These are phyloP conservation scores for Trichoplusia ni DNA, from an alignment of 1,140 invertebrate genomes.

Conservation along the genomic window DNA sequence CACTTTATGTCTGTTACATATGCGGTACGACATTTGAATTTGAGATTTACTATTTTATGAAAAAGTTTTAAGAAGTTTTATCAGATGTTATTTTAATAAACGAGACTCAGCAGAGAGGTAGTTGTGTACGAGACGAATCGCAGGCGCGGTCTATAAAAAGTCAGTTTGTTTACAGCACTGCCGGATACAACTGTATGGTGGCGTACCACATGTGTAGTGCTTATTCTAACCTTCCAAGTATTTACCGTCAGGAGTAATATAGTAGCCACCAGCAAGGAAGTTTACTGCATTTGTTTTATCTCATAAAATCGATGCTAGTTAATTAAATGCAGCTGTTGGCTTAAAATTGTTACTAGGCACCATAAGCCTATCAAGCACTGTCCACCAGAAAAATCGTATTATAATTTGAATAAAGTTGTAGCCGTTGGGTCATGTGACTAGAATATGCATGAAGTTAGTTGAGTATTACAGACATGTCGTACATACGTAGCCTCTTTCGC, in stretches of 20 bases:
- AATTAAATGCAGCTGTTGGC: too few species aligned
- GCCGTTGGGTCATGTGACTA: constrained; percentile 32
- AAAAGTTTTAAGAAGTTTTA: too few species aligned
- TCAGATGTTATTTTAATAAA: constrained; percentile 31
- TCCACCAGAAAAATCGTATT: constrained; percentile 18
- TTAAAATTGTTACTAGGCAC: neutral
- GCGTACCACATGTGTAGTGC: constrained; percentile 62
- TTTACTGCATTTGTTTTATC: too few species aligned
- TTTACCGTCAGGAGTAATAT: neutral
- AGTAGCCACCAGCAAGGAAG: too few species aligned
- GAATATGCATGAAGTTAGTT: constrained; percentile 46
- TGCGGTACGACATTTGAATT: neutral
- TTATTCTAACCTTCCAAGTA: constrained; percentile 47
- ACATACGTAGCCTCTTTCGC: constrained; percentile 31
- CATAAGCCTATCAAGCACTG: neutral
- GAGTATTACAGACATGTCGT: constrained; percentile 42
- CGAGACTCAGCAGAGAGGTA: constrained; percentile 47
- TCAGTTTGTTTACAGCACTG: constrained; percentile 67
- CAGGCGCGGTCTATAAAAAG: constrained; percentile 73
- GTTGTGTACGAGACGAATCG: constrained; percentile 57
- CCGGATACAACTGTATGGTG: constrained; percentile 65
- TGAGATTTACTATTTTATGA: neutral
- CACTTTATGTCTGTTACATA: neutral
- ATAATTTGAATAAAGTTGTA: constrained; percentile 37
- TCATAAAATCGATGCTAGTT: too few species aligned